These are phyloP conservation scores for Oenanthe oenanthe DNA, from an alignment of 2,113 vertebrate genomes.

Conservation along the genomic window DNA sequence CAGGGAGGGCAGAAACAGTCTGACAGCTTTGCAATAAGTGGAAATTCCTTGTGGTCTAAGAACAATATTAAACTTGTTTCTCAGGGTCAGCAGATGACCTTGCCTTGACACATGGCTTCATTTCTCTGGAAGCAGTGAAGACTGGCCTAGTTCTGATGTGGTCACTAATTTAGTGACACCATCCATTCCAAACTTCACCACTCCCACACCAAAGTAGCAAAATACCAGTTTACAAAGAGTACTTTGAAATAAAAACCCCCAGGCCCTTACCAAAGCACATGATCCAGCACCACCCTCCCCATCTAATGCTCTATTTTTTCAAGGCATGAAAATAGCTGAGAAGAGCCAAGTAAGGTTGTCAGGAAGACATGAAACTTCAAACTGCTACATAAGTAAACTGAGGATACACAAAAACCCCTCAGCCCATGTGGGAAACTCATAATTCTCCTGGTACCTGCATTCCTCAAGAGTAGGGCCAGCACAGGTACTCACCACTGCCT, in stretches of 20 bases:
- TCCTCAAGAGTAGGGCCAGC: background rate
- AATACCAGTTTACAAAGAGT: background rate
- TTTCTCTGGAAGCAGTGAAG: background rate
- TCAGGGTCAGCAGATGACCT: conserved; percentile 22
- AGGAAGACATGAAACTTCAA: background rate
- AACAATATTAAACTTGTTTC: conserved; percentile 11
- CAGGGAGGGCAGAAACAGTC: background rate
- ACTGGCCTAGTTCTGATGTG: background rate
- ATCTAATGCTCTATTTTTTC: background rate
- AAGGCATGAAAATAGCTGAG: background rate
- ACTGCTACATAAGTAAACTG: background rate
- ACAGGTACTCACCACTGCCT: background rate
- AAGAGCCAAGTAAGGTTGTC: background rate
- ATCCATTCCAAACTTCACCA: background rate
- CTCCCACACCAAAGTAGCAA: background rate
- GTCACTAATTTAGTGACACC: background rate
- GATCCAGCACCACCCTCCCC: background rate
- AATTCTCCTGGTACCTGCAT: background rate
- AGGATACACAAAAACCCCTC: background rate
- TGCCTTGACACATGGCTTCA: background rate
- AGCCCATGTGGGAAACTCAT: background rate
- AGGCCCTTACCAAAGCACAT: background rate
- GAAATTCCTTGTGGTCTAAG: conserved; percentile 46
- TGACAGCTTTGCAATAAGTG: conserved; percentile 13
- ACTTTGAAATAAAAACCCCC: background rate